Evolutionary conservation across 1,140 invertebrate genomes (phyloP), one percentile per base, ranked within the genome.

Genomic region (Gonioctena quinquepunctata): DNA sequence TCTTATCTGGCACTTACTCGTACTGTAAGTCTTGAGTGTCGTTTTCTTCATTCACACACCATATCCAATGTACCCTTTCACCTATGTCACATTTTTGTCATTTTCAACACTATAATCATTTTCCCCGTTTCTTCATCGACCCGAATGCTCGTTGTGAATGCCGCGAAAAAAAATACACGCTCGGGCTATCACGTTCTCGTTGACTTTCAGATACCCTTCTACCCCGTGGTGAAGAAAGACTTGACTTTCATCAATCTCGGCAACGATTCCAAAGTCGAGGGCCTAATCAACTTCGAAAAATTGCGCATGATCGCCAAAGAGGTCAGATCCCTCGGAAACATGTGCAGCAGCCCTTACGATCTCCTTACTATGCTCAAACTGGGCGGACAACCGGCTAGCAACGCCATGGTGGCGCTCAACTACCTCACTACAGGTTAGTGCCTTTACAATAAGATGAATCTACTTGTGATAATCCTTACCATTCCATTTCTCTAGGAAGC

Each of bases 301-400:
- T 85, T 99, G 50, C 86, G 98, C 72, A 99, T 99, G 96, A 96
- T 99, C 70, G 95, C 97, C 3, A 98, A 98, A 83, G 97, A 99
- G 88, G 93, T 99, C 8, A 88, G 97, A 74, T 90, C 94, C 54
- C 86, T 99, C 16, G 96, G 93, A 59, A 96, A 96, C 81, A 98
- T 99, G 96, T 97, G 95, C 81, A 96, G 95, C 66, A 94, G 94
- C n/a, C 94, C 94, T 7, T 93, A 95, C 81, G 94, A 96, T 84
- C 85, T 96, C 13, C 82, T 93, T 27, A 93, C 92, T 4, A 93
- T 96, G 88, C 83, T 96, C 25, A 94, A 96, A 83, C 85, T 94
- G 22, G 91, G 93, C 50, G 94, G 94, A 16, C 93, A 96, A 73
- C 92, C 92, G 11, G 91, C 93, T 1, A 94, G 93, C 66, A 93